Percentiles rank a stretch among this genome's conserved stretches.
Conservation (phyloP, 2,888 invertebrate genomes). For the Metalampra italica region DNA sequence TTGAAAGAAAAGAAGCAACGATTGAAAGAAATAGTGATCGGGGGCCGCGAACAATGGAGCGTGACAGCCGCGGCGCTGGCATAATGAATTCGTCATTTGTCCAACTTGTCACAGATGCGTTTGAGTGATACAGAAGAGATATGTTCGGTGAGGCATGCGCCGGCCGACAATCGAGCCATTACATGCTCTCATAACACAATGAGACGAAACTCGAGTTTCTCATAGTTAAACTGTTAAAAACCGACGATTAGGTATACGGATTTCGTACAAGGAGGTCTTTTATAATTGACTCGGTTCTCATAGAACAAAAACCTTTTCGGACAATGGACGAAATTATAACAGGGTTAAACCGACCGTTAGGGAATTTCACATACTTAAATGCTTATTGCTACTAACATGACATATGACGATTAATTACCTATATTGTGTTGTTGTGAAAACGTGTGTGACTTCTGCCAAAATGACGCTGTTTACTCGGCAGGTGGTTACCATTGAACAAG, state of each 20-base stretch:
- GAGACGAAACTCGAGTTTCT: conserved; percentile 63
- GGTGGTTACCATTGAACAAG: conserved; percentile 19
- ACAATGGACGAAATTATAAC: conserved; percentile 76
- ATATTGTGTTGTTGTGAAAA: conserved; percentile 49
- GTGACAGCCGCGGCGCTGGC: conserved; percentile 30
- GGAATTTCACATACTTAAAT: conserved; percentile 72
- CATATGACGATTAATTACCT: conserved; percentile 68
- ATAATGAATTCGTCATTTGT: conserved; percentile 50
- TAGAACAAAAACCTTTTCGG: conserved; percentile 69
- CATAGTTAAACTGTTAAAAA: conserved; percentile 76
- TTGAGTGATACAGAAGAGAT: conserved; percentile 11
- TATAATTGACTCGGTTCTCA: conserved; percentile 76
- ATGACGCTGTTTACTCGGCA: conserved; percentile 33
- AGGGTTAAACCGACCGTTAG: conserved; percentile 61
- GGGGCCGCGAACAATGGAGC: conserved; percentile 34
- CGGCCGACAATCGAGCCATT: conserved; percentile 38
- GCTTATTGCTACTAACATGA: conserved; percentile 65
- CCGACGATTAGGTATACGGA: conserved; percentile 64
- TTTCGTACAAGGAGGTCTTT: conserved; percentile 58
- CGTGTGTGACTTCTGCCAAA: conserved; percentile 28
- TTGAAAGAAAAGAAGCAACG: conserved; percentile 42
- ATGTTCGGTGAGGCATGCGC: conserved; percentile 23
- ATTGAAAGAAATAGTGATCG: conserved; percentile 40
- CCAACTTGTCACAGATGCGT: conserved; percentile 26
- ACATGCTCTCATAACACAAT: conserved; percentile 57